Conservation (phyloP, 2,888 invertebrate genomes). For the Priapulus caudatus region DNA sequence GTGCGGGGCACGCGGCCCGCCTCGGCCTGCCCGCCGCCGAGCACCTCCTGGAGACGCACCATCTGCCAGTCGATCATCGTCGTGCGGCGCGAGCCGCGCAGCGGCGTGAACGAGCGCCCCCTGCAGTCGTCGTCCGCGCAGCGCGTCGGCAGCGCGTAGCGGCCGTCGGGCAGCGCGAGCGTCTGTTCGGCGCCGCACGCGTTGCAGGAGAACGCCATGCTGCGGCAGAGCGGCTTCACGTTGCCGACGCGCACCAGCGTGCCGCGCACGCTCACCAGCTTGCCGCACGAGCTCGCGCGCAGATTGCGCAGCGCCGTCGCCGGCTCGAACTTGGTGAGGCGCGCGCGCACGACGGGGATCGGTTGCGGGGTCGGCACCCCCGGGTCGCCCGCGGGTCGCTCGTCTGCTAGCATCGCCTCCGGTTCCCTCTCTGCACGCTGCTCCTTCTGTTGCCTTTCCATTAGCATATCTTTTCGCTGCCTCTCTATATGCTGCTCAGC, state of each 20-base stretch:
- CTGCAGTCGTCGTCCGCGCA: conserved; percentile 35
- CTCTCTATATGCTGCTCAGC: too few relatives aligned
- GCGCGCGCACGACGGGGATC: conserved; percentile 46
- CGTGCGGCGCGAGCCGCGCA: conserved; percentile 45
- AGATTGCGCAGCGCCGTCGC: conserved; percentile 54
- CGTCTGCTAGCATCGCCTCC: too few relatives aligned
- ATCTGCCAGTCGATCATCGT: conserved; percentile 65
- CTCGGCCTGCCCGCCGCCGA: conserved; percentile 49
- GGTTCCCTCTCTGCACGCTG: conserved; percentile 23
- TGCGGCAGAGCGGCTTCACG: conserved; percentile 56
- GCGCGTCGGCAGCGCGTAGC: conserved; percentile 47
- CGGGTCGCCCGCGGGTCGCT: too few relatives aligned
- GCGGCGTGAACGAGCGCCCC: conserved; percentile 35
- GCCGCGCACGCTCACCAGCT: conserved; percentile 65
- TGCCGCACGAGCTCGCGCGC: conserved; percentile 59
- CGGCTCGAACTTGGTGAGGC: conserved; percentile 53
- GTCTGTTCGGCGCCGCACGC: conserved; percentile 55
- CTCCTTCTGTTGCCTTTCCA: conserved; percentile 10
- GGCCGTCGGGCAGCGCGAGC: conserved; percentile 44
- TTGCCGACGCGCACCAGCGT: conserved; percentile 69
- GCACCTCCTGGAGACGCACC: conserved; percentile 66
- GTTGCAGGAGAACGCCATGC: conserved; percentile 64
- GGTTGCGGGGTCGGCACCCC: too few relatives aligned
- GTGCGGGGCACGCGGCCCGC: conserved; percentile 61
- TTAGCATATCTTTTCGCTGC: too few relatives aligned